Evolutionary conservation across 2,888 invertebrate genomes (phyloP), one percentile per base, ranked within the genome.

Genomic region (Clepsis dumicolana): DNA sequence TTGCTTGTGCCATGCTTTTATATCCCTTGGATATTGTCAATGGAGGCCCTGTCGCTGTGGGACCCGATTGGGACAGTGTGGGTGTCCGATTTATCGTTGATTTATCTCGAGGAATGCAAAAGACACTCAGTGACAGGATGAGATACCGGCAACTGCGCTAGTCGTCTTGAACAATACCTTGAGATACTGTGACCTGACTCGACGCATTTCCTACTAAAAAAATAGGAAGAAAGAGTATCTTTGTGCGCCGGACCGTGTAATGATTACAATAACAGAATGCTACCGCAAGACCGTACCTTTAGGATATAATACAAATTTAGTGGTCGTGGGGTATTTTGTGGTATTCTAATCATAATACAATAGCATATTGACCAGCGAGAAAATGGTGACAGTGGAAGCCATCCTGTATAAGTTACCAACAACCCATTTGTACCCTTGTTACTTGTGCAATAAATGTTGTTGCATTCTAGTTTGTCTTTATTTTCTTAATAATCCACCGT

Each of bases 401-500:
- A 4, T 4, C 3, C n/a, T 57, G 35, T 64, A 18, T 62, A 1
- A 70, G 70, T 71, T 10, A 21, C n/a, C 21, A 35, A 70, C 71
- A 61, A 74, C 79, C 78, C 74, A 85, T 90, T 90, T 91, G 81
- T 91, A 91, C 86, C 84, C 62, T 48, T 63, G 67, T 67, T 67
- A 67, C 35, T 62, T 50, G 56, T 48, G 62, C 48, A 67, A 54
- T 67, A 67, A 63, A 67, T 67, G 54, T 50, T 69, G 69, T 69
- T 69, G 54, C 27, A 64, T 48, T 62, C 24, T 16, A 2, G 18
- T 57, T 48, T 64, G 1, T 63, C 0, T 48, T 35, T 16, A 16
- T 25, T 59, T 41, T 10, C 35, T 35, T n/a, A n/a, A n/a, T n/a
- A n/a, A n/a, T n/a, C n/a, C n/a, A n/a, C n/a, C n/a, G n/a, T n/a